phyloP scores from a whole-genome alignment of 2,888 invertebrate genomes.

The Caenorhabditis becei region DNA sequence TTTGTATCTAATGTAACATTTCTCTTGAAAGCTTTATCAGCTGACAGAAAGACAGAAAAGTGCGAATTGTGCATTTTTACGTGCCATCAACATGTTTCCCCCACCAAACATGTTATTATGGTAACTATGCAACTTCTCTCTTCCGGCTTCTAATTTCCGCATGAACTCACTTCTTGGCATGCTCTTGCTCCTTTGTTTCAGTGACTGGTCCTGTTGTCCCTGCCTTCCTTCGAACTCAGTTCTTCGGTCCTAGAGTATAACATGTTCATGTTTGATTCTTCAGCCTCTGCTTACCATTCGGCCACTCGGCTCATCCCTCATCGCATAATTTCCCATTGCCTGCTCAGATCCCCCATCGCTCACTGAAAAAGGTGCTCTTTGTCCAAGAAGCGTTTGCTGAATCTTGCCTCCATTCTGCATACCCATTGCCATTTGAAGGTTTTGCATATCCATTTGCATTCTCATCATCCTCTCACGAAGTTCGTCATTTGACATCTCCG shows the following conservation, averaged over 20 bases:
- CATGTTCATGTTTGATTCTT: background rate
- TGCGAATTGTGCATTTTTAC: background rate
- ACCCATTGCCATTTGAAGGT: conserved; percentile 53
- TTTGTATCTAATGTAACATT: conserved; percentile 14
- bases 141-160: conserved; percentile 20
- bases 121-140: conserved; percentile 3
- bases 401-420: conserved; percentile 35
- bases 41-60: background rate
- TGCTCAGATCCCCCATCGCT: conserved; percentile 28
- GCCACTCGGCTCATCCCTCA: conserved; percentile 36
- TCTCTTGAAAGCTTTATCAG: background rate
- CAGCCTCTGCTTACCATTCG: conserved; percentile 24
- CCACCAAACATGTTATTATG: conserved; percentile 13
- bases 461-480: conserved; percentile 46
- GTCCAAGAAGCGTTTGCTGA: background rate
- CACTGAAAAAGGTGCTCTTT: conserved; percentile 22
- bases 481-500: conserved; percentile 63
- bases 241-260: conserved; percentile 34
- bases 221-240: conserved; percentile 32
- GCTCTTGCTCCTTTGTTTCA: conserved; percentile 65
- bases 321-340: conserved; percentile 29
- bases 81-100: too few species aligned
- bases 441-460: conserved; percentile 64
- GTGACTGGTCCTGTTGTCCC: conserved; percentile 35
- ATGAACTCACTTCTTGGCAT: conserved; percentile 65